phyloP scores from a whole-genome alignment of 92 coral and sea anemone species.

The Pocillopora meandrina region DNA sequence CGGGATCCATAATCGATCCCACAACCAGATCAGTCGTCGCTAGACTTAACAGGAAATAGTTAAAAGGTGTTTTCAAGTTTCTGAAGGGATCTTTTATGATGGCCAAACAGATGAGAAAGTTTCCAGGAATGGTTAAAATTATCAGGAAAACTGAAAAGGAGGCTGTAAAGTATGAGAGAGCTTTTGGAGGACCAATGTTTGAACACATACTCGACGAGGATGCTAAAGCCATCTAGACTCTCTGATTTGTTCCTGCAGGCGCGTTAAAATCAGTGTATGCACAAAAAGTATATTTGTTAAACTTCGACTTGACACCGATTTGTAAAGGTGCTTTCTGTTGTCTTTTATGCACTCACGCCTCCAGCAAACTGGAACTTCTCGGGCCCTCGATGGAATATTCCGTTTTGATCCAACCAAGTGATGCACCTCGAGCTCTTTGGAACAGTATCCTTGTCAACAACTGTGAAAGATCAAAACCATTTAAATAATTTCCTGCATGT shows the following conservation, averaged over 20 bases:
- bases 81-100: slow-evolving; percentile 80
- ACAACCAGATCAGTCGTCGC: slow-evolving; percentile 84
- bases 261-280: no score
- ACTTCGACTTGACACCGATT: no score
- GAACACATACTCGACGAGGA: slow-evolving; percentile 46
- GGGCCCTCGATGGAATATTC: no score
- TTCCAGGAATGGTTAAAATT: slow-evolving; percentile 82
- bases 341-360: no score
- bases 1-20: slow-evolving; percentile 80
- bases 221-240: slow-evolving; percentile 67
- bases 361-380: no score
- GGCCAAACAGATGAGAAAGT: slow-evolving; percentile 77
- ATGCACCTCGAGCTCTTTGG: no score
- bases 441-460: no score
- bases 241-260: neutral
- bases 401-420: no score
- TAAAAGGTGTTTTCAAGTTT: slow-evolving; percentile 85
- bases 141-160: slow-evolving; percentile 62
- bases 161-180: slow-evolving; percentile 75
- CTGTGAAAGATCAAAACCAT: no score
- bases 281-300: no score
- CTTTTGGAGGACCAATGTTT: slow-evolving; percentile 53
- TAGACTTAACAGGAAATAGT: slow-evolving; percentile 76
- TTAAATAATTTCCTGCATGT: no score
- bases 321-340: no score